These are phyloP conservation scores for Mylabris sibirica DNA, from an alignment of 2,888 invertebrate species.

Conservation along the genomic window DNA sequence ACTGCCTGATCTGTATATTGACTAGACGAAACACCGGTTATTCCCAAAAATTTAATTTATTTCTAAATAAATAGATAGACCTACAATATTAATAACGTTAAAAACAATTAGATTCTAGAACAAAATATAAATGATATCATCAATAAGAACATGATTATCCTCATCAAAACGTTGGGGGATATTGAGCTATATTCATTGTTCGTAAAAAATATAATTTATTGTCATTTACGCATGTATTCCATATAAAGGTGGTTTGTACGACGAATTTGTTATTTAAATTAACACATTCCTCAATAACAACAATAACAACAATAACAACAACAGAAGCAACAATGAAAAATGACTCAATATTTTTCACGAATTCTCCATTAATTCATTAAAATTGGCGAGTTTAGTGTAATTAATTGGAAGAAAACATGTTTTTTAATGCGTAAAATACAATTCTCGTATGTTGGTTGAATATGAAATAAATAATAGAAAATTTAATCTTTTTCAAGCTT, in stretches of 20 bases:
- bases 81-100: not conserved
- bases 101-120: not conserved
- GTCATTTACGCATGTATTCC: not conserved
- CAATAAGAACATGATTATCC: not conserved
- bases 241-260: not conserved
- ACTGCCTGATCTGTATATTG: no score
- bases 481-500: no score
- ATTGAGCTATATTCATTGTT: not conserved
- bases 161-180: not conserved
- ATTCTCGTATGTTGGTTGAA: not conserved
- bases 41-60: not conserved
- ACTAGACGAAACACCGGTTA: no score
- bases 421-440: not conserved
- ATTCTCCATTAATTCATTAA: not conserved
- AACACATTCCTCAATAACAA: not conserved
- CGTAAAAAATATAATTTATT: not conserved
- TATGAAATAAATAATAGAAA: not conserved
- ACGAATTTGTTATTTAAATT: constrained; percentile 5
- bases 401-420: not conserved
- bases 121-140: not conserved
- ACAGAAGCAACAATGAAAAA: not conserved
- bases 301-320: not conserved
- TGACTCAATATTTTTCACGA: not conserved
- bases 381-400: not conserved
- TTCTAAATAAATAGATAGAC: not conserved